Conservation (phyloP, 1,140 invertebrate species). For the Nixonia krombeini region DNA sequence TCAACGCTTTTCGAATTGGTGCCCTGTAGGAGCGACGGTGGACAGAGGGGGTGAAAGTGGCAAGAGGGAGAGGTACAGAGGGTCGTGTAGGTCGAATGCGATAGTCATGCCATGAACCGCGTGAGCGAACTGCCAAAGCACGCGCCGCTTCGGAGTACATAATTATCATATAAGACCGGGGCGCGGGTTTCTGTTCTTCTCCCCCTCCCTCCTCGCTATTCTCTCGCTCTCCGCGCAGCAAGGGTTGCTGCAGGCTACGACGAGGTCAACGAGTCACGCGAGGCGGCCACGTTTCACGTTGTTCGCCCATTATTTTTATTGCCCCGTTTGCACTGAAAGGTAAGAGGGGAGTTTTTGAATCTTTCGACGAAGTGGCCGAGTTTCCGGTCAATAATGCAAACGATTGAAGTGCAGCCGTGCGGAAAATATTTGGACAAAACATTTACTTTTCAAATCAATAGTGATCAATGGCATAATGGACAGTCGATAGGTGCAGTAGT, state of each 20-base stretch:
- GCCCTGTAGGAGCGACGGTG: slow-evolving; percentile 24
- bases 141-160: slow-evolving; percentile 61
- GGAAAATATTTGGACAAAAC: not conserved
- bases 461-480: too few species aligned
- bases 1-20: slow-evolving; percentile 1
- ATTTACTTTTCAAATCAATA: too few species aligned
- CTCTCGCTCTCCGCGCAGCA: slow-evolving; percentile 18
- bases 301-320: slow-evolving; percentile 46
- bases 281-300: slow-evolving; percentile 45
- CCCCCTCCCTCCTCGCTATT: too few species aligned
- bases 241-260: slow-evolving; percentile 22
- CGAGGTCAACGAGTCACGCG: slow-evolving; percentile 62
- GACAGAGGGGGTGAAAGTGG: not conserved
- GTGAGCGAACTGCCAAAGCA: slow-evolving; percentile 59
- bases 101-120: slow-evolving; percentile 64
- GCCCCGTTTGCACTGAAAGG: slow-evolving; percentile 30
- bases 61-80: too few species aligned
- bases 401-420: not conserved
- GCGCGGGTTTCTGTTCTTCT: slow-evolving; percentile 16
- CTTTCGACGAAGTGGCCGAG: slow-evolving; percentile 5
- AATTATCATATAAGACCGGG: slow-evolving; percentile 62
- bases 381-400: not conserved
- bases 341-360: slow-evolving; percentile 19
- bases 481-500: too few species aligned
- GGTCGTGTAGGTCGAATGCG: slow-evolving; percentile 45